phyloP scores from a whole-genome alignment of 2,113 vertebrate species.

The Nyctibius bracteatus region DNA sequence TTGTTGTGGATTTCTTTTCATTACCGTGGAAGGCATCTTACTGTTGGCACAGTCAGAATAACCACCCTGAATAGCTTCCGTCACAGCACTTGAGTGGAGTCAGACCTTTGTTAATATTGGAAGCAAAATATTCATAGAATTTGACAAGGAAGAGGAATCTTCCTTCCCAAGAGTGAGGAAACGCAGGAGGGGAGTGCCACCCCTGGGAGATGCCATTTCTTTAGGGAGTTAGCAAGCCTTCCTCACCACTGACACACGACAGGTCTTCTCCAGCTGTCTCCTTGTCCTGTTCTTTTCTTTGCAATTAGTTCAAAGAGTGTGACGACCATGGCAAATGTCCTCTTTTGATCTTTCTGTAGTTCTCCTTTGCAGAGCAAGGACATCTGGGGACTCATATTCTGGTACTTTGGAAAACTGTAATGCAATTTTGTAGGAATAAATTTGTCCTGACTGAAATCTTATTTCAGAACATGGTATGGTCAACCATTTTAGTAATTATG shows the following conservation, averaged over 20 bases:
- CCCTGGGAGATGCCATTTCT: neutral
- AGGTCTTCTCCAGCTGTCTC: neutral
- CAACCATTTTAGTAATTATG: neutral
- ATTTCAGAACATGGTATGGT: neutral
- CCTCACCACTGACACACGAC: neutral
- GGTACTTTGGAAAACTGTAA: neutral
- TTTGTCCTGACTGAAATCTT: neutral
- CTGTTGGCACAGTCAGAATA: neutral
- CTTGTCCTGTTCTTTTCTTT: neutral
- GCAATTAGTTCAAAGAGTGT: neutral
- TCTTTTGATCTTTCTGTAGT: neutral
- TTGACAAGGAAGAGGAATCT: neutral
- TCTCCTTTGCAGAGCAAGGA: neutral
- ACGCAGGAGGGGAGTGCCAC: neutral
- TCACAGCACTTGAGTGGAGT: neutral
- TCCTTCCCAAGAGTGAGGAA: neutral
- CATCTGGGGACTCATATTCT: neutral
- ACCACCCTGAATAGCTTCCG: neutral
- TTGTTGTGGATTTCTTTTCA: conserved; percentile 38
- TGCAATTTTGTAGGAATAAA: neutral
- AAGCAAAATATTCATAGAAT: neutral
- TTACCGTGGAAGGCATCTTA: neutral
- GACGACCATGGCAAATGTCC: neutral
- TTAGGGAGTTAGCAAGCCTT: neutral
- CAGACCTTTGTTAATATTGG: neutral